Evolutionary conservation across 2,797 vertebrate genomes (phyloP).

Genomic region (Phataginus tetradactyla): DNA sequence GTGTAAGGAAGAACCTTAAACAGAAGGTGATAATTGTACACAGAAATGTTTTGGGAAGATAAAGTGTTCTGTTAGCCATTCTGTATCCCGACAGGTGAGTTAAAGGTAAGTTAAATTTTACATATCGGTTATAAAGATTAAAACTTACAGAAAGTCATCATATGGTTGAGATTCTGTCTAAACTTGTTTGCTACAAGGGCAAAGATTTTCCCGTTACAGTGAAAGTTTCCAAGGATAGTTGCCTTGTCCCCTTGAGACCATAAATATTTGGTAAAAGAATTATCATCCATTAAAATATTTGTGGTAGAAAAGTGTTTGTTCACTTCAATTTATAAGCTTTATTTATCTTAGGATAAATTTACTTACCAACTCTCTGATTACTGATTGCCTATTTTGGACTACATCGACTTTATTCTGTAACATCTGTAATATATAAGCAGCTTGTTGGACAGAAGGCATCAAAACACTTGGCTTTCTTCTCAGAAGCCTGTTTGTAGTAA

Average conservation of each 20-base stretch:
- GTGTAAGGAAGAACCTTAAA: slow-evolving; percentile 24
- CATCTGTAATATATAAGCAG: neutral
- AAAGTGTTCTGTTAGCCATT: slow-evolving; percentile 4
- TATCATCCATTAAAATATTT: neutral
- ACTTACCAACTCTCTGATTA: neutral
- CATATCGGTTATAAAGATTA: neutral
- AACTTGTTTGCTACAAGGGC: neutral
- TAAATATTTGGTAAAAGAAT: slow-evolving; percentile 19
- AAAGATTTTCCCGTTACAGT: neutral
- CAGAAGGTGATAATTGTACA: neutral
- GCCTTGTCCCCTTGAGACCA: neutral
- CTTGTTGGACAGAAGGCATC: slow-evolving; percentile 26
- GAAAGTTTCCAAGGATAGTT: slow-evolving; percentile 15
- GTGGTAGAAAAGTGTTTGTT: neutral
- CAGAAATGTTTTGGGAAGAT: slow-evolving; percentile 36
- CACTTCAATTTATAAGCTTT: slow-evolving; percentile 16
- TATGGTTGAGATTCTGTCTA: slow-evolving; percentile 16
- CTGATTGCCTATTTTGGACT: neutral
- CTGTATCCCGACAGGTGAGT: slow-evolving; percentile 24
- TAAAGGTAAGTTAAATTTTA: slow-evolving; percentile 20
- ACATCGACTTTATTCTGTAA: neutral
- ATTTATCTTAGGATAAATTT: neutral
- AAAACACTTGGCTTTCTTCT: slow-evolving; percentile 37
- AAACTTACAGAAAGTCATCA: neutral
- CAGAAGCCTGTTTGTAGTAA: slow-evolving; percentile 47